Evolutionary conservation across 2,888 invertebrate genomes (phyloP).

Genomic region (Leptopilina drosophilae): DNA sequence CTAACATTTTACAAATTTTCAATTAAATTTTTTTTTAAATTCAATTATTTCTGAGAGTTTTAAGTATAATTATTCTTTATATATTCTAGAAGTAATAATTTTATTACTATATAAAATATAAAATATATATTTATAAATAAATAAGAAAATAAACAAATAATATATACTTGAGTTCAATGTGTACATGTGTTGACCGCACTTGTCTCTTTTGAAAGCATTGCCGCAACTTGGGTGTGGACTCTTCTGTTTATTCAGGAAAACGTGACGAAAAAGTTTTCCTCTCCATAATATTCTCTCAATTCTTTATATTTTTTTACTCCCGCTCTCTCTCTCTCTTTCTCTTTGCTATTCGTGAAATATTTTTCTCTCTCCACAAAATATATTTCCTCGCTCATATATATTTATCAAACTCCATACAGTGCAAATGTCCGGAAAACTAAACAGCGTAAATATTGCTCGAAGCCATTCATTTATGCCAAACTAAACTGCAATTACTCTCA

Average conservation of each 20-base stretch:
- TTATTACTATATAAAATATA: no score
- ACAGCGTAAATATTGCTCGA: slow-evolving; percentile 19
- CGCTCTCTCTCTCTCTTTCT: neutral
- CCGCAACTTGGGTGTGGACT: slow-evolving; percentile 34
- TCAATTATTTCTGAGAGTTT: no score
- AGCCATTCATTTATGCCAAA: slow-evolving; percentile 18
- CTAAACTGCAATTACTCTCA: neutral
- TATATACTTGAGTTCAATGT: neutral
- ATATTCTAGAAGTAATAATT: no score
- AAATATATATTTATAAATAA: no score
- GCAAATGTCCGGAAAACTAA: neutral
- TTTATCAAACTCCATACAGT: neutral
- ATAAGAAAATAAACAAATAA: no score
- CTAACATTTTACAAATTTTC: no score
- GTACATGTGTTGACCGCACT: neutral
- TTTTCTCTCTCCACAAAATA: neutral
- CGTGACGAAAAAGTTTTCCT: slow-evolving; percentile 27
- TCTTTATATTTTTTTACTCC: no score
- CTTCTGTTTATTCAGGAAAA: slow-evolving; percentile 22
- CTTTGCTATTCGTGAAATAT: neutral
- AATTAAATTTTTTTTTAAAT: no score
- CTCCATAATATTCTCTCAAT: neutral
- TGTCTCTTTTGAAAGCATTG: slow-evolving; percentile 23
- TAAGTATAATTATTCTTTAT: no score
- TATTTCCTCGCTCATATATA: no score